A percentile compares a stretch with the other conserved stretches of the same genome.
These are phyloP conservation scores for Prietella phreatophila DNA, from an alignment of 2,113 vertebrate species.

Conservation along the genomic window DNA sequence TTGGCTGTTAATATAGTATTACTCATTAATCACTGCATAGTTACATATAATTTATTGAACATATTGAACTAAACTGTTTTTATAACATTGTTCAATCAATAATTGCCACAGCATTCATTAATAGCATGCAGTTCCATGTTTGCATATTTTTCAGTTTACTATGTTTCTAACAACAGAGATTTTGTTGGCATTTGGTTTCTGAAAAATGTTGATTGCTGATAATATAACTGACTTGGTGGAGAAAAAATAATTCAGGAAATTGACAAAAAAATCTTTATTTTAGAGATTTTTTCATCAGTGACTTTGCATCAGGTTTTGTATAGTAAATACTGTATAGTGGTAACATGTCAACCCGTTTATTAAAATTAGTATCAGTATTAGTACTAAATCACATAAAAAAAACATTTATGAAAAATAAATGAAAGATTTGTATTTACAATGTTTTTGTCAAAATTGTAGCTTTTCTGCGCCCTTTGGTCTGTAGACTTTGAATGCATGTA, in stretches of 20 bases:
- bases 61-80: background rate
- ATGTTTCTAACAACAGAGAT: background rate
- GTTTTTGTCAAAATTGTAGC: background rate
- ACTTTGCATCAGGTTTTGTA: background rate
- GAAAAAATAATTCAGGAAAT: background rate
- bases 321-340: background rate
- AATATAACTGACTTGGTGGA: background rate
- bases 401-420: background rate
- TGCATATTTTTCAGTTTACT: background rate
- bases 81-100: background rate
- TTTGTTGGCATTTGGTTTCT: background rate
- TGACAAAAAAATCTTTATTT: background rate
- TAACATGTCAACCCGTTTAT: background rate
- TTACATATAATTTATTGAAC: background rate
- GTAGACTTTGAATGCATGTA: background rate
- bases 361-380: background rate
- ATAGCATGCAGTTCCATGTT: background rate
- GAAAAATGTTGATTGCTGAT: background rate
- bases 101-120: background rate
- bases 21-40: background rate
- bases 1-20: background rate
- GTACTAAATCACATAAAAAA: background rate
- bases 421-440: background rate
- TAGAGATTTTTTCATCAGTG: background rate
- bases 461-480: constrained; percentile 16